Evolutionary conservation across 1,140 invertebrate genomes (phyloP), one percentile per base, ranked within the genome.

Genomic region (Chionoecetes opilio): DNA sequence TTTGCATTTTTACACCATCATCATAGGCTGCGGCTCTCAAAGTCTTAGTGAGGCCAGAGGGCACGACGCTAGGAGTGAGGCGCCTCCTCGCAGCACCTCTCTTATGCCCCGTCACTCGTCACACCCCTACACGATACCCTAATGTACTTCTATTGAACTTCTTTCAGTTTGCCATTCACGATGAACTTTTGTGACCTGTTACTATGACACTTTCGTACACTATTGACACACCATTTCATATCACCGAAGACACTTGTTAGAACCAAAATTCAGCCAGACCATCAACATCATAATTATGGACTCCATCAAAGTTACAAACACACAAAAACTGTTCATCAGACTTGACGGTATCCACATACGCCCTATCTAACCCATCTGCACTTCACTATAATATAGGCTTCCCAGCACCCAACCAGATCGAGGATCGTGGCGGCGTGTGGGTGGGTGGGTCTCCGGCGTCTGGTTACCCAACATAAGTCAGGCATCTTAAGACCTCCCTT

Each of bases 1-100:
- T 95, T 95, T 95, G 94, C 94, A 95, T 95, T 95, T 95, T 95
- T 95, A 95, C 94, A 91, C 94, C 94, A 95, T 95, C 94, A 95
- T 95, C 94, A 95, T 84, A 92, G 94, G 94, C 94, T 34, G 85
- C 89, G 94, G 94, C 94, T 91, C 94, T 95, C 94, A 95, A 95
- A 95, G 89, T 92, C 90, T 95, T 95, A 95, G 94, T 53, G 75
- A 92, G 94, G 94, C 63, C 94, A 95, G 94, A 95, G 94, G 94
- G 94, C 94, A 95, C 89, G 35, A 21, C 32, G 35, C 91, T n/a
- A n/a, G 11, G 63, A n/a, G 63, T 5, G 63, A n/a, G 21, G 63
- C 63, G 63, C 21, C 63, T 75, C 63, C 63, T n/a, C 63, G 21
- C 63, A 75, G 0, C n/a, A 1, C 63, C 63, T 75, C 11, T n/a